phyloP scores from a whole-genome alignment of 2,113 vertebrate genomes.

The Chitala chitala region DNA sequence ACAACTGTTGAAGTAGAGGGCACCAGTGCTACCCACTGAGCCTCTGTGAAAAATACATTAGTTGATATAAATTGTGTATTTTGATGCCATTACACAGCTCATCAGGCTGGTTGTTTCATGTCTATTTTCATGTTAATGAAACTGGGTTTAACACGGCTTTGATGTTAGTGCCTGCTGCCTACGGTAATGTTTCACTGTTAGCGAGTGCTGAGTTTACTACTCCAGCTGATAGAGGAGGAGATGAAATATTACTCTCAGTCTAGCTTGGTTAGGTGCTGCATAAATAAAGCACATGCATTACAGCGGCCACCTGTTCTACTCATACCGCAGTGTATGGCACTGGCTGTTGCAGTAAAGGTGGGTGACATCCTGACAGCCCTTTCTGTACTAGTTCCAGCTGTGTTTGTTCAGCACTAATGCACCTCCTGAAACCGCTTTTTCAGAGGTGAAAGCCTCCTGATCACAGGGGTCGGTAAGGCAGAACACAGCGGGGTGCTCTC shows the following conservation, averaged over 20 bases:
- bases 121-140: not conserved
- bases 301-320: not conserved
- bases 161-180: slow-evolving; percentile 15
- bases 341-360: not conserved
- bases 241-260: not conserved
- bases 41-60: not conserved
- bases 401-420: not conserved
- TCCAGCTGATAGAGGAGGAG: not conserved
- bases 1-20: too few relatives aligned
- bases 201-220: slow-evolving; percentile 13
- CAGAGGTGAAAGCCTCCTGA: not conserved
- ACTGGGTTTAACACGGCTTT: slow-evolving; percentile 19
- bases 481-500: not conserved
- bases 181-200: slow-evolving; percentile 34
- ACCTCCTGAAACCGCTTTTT: not conserved
- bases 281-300: not conserved
- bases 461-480: not conserved
- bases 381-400: not conserved
- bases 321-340: not conserved
- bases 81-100: slow-evolving; percentile 5
- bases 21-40: not conserved
- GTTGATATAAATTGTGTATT: slow-evolving; percentile 13
- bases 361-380: not conserved
- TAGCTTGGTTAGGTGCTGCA: not conserved
- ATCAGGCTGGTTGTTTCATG: not conserved